Percentiles rank a stretch among this genome's conserved stretches.
Evolutionary conservation across 2,113 vertebrate species (phyloP).

Genomic region (Elachura formosa): DNA sequence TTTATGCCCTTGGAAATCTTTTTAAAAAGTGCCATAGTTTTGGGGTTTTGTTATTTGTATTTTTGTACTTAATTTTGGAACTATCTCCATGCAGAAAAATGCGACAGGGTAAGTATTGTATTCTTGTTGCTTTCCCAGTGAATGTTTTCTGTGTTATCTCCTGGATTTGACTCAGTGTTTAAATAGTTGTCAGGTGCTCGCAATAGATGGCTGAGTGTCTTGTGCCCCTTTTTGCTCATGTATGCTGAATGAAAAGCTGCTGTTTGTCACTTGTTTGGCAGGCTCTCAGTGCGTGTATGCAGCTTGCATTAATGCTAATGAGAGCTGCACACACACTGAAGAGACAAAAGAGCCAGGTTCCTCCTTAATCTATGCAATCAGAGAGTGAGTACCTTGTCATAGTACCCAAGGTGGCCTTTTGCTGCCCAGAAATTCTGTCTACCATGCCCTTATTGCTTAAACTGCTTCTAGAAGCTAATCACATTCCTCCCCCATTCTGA

Average conservation of each 20-base stretch:
- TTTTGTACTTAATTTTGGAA: background rate
- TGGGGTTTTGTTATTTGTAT: background rate
- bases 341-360: background rate
- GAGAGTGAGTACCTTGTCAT: background rate
- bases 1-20: background rate
- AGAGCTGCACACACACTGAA: background rate
- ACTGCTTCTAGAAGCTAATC: slow-evolving; percentile 2
- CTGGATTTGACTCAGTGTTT: background rate
- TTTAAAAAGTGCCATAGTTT: background rate
- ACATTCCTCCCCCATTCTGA: background rate
- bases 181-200: slow-evolving; percentile 45
- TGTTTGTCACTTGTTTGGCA: slow-evolving; percentile 37
- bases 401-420: background rate
- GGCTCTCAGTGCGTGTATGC: background rate
- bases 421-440: slow-evolving; percentile 40
- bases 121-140: background rate
- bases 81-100: background rate
- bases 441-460: background rate
- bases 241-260: slow-evolving; percentile 19
- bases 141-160: background rate
- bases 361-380: background rate
- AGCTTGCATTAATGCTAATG: slow-evolving; percentile 9
- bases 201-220: background rate
- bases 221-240: background rate
- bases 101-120: background rate